These are phyloP conservation scores for Ascaphus truei DNA, from an alignment of 2,113 vertebrate species.

Conservation along the genomic window DNA sequence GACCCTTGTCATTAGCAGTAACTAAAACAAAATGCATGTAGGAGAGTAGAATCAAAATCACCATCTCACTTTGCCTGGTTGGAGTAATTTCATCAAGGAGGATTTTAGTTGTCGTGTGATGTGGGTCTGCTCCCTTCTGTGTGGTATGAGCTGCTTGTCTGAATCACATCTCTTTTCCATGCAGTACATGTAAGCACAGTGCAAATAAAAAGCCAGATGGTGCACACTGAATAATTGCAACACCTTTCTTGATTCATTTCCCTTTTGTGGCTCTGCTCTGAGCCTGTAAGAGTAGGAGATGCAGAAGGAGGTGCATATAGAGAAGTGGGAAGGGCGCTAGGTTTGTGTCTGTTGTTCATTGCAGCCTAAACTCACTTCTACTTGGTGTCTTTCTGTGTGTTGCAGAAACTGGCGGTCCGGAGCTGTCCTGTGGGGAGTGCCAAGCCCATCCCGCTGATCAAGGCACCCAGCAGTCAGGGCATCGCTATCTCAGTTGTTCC, in stretches of 20 bases:
- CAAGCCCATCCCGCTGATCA: slow-evolving; percentile 69
- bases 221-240: not conserved
- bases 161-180: not conserved
- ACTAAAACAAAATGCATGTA: not conserved
- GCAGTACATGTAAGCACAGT: not conserved
- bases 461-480: slow-evolving; percentile 61
- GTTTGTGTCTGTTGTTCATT: not conserved
- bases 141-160: not conserved
- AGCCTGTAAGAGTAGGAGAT: not conserved
- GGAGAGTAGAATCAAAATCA: not conserved
- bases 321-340: not conserved
- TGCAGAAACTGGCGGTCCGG: slow-evolving; percentile 73
- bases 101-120: not conserved
- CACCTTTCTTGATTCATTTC: not conserved
- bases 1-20: slow-evolving; percentile 10
- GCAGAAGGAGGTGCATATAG: not conserved
- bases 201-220: slow-evolving; percentile 18
- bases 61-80: not conserved
- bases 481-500: slow-evolving; percentile 73
- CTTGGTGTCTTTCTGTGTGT: slow-evolving; percentile 37
- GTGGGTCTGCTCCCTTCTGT: not conserved
- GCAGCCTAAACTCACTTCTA: not conserved
- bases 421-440: slow-evolving; percentile 67
- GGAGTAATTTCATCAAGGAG: slow-evolving; percentile 4
- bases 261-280: not conserved